Evolutionary conservation across 2,888 invertebrate species (phyloP), one percentile per base, ranked within the genome.

Genomic region (Amblyteles armatorius): DNA sequence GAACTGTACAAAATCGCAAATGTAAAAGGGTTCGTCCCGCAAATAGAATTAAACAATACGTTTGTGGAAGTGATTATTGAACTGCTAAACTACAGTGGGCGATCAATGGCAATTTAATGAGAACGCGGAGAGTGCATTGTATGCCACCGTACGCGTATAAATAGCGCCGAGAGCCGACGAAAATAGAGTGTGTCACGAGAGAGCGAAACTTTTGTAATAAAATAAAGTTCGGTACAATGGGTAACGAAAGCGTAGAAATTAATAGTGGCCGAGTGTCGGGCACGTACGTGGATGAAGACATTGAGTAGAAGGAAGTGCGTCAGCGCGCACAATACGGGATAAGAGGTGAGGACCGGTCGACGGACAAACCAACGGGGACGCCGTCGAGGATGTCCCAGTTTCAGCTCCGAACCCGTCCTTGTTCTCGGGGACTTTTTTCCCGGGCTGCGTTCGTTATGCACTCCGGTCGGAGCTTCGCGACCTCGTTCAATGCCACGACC

Each of bases 311-410:
- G 73, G 33, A 68, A 73, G 40, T 65, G 40, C 76, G 76, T 76
- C 80, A 67, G 57, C n/a, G 65, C 44, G 48, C 48, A 81, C 69
- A 81, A 84, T 78, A 69, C 55, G 26, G 40, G 22, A 50, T 19
- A 63, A 63, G 33, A 63, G 63, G 29, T 63, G 63, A 63, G 11
- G 63, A 63, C 63, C 26, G 33, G 16, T 60, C 33, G 29, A 22
- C 29, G n/a, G 33, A 52, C 50, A 29, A 52, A 19, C 6, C 36
- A 84, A 63, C 68, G 72, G 71, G 72, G 68, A 78, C 77, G 73
- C 52, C 19, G 36, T 33, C 57, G 83, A 65, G 52, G 55, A 86
- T 76, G 87, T 81, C 86, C 87, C 73, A 88, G 84, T 87, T 87
- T 83, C 74, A 65, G 48, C 63, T 76, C 73, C 44, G 80, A 71